Evolutionary conservation across 2,888 invertebrate genomes (phyloP).

Genomic region (Diarsia brunnea): DNA sequence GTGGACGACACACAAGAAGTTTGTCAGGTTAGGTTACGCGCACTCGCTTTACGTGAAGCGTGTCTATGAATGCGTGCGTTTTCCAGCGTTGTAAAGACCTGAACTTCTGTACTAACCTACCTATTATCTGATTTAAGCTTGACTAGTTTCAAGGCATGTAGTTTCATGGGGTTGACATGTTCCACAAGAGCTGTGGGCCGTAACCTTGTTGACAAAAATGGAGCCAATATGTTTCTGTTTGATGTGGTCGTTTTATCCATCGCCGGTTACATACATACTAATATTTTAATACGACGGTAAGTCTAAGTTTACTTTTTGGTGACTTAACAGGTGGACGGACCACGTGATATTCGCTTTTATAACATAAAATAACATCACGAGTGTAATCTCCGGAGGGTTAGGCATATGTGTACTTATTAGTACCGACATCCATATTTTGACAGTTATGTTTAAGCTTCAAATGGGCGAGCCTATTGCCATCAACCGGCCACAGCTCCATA

Average conservation of each 20-base stretch:
- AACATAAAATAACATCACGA: not conserved
- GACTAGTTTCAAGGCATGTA: constrained; percentile 23
- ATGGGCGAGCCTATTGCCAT: not conserved
- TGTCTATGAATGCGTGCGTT: not conserved
- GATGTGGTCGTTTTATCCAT: constrained; percentile 11
- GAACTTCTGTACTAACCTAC: constrained; percentile 1
- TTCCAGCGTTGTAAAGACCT: accelerated
- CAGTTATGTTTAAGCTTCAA: not conserved
- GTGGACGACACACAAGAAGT: no score
- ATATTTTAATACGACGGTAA: not conserved
- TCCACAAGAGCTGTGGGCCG: not conserved
- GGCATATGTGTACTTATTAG: not conserved
- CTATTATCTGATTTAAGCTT: constrained; percentile 1
- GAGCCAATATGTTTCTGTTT: constrained; percentile 14
- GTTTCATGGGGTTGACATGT: constrained; percentile 33
- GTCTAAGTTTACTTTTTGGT: not conserved
- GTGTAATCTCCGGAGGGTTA: not conserved
- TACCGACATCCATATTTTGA: not conserved
- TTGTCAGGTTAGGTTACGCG: no score
- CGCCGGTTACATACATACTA: not conserved
- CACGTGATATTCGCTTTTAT: not conserved
- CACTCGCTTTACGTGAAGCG: not conserved
- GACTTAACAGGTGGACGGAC: not conserved
- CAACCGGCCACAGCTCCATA: no score
- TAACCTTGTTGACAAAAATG: constrained; percentile 33